Percentiles rank a stretch among this genome's conserved stretches.
Conservation (phyloP, 2,113 vertebrate species). For the Plotosus lineatus region DNA sequence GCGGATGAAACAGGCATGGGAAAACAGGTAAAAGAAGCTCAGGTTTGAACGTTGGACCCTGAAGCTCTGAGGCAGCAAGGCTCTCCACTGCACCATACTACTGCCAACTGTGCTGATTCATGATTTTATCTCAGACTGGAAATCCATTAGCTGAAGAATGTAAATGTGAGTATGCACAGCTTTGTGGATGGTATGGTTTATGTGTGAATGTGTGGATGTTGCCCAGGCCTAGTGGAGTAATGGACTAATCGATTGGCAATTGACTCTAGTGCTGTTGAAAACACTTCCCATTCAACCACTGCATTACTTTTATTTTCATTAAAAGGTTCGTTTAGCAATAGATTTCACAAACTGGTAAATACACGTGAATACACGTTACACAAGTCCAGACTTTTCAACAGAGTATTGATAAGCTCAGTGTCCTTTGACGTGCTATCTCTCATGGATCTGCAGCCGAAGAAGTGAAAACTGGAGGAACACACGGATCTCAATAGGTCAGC, state of each 20-base stretch:
- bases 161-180: neutral
- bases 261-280: constrained; percentile 64
- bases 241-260: constrained; percentile 65
- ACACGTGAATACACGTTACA: neutral
- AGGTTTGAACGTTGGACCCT: neutral
- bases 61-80: neutral
- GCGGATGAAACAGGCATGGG: neutral
- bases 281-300: constrained; percentile 52
- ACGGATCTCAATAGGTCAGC: constrained; percentile 61
- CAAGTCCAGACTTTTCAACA: neutral
- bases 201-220: constrained; percentile 25
- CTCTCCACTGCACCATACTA: neutral
- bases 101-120: neutral
- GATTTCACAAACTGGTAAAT: neutral
- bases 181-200: neutral
- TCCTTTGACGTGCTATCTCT: neutral
- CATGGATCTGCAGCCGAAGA: constrained; percentile 44
- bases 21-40: neutral
- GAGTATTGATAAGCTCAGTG: neutral
- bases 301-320: constrained; percentile 63
- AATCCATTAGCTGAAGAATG: neutral
- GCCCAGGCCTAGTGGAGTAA: constrained; percentile 65
- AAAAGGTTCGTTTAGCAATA: constrained; percentile 35
- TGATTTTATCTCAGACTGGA: neutral
- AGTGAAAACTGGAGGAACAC: constrained; percentile 57